Conservation (phyloP, 1,140 invertebrate genomes). For the Zaprionus nigranus region DNA sequence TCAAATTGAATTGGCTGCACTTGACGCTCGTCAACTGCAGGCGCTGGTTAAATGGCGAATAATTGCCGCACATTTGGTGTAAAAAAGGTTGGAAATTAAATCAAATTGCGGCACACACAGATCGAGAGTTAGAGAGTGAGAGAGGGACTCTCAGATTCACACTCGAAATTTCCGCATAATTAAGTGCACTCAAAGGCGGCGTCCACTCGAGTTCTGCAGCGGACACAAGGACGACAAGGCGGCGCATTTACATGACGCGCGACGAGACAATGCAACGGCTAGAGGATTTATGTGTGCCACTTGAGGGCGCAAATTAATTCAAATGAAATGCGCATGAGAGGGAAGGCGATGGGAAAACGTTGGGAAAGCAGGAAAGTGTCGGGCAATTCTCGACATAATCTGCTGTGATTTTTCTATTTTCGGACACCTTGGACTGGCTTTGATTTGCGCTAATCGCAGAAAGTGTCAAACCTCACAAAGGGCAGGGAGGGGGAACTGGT, state of each 20-base stretch:
- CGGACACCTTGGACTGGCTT: constrained; percentile 62
- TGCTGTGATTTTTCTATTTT: constrained; percentile 45
- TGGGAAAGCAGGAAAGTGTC: neutral
- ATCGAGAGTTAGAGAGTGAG: neutral
- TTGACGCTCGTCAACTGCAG: constrained; percentile 60
- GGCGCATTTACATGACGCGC: constrained; percentile 31
- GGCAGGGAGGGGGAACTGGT: constrained; percentile 14
- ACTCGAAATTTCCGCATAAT: constrained; percentile 73
- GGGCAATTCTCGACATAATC: constrained; percentile 4
- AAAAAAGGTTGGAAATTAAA: constrained; percentile 65
- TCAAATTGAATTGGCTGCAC: constrained; percentile 33
- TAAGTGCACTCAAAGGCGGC: constrained; percentile 75
- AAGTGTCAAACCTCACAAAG: constrained; percentile 62
- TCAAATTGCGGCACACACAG: constrained; percentile 35
- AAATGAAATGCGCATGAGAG: constrained; percentile 66
- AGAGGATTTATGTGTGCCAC: constrained; percentile 78
- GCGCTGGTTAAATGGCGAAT: constrained; percentile 45
- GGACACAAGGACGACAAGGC: constrained; percentile 14
- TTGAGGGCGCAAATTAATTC: constrained; percentile 81
- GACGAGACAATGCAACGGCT: constrained; percentile 42
- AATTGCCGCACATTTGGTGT: constrained; percentile 69
- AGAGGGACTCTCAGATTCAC: constrained; percentile 7
- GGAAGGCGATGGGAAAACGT: constrained; percentile 24
- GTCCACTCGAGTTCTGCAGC: constrained; percentile 21
- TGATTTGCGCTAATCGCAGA: constrained; percentile 73